Conservation (phyloP, 2,113 vertebrate species). For the Campylomormyrus numenius region DNA sequence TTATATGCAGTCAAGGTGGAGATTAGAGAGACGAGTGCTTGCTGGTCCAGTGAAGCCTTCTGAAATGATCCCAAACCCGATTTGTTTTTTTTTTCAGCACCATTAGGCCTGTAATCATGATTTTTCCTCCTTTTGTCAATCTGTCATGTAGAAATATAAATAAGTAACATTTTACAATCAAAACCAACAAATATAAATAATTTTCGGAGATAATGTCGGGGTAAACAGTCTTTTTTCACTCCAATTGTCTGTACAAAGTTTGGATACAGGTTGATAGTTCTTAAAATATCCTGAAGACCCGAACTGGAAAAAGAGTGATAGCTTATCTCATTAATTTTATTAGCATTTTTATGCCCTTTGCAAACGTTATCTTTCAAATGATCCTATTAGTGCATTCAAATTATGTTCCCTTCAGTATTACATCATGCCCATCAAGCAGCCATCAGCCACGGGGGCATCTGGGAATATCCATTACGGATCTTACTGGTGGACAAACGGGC, state of each 20-base stretch:
- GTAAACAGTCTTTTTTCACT: background rate
- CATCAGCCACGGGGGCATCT: background rate
- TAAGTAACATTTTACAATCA: background rate
- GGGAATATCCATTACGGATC: background rate
- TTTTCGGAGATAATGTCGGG: background rate
- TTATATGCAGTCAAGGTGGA: constrained; percentile 10
- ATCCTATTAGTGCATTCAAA: background rate
- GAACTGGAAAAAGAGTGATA: background rate
- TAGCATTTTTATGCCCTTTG: background rate
- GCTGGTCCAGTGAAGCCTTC: background rate
- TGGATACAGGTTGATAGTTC: background rate
- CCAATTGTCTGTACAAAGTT: background rate
- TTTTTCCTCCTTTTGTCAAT: background rate
- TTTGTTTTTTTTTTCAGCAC: background rate
- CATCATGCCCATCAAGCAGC: background rate
- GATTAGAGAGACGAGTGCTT: background rate
- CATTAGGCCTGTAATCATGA: background rate
- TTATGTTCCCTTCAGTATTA: background rate
- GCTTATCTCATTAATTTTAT: constrained; percentile 2
- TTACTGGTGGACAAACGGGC: background rate
- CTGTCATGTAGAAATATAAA: background rate
- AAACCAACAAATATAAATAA: background rate
- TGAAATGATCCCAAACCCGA: background rate
- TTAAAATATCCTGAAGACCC: background rate
- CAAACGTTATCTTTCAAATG: constrained; percentile 5